phyloP scores from a whole-genome alignment of 2,888 invertebrate species.

The Arge pagana region DNA sequence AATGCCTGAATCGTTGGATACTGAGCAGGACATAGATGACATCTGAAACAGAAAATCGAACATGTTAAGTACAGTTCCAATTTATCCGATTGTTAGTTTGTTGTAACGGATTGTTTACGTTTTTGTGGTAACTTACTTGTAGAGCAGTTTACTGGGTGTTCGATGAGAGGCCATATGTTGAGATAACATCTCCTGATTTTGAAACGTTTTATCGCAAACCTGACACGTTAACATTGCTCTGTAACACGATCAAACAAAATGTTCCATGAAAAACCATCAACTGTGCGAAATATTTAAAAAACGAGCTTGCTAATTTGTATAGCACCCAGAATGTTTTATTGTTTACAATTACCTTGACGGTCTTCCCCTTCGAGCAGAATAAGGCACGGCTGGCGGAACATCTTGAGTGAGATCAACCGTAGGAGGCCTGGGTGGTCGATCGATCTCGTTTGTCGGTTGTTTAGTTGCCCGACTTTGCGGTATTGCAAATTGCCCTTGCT shows the following conservation, averaged over 20 bases:
- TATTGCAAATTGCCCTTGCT: constrained; percentile 53
- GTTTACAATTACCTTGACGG: constrained; percentile 49
- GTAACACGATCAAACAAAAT: constrained; percentile 21
- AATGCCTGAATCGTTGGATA: constrained; percentile 68
- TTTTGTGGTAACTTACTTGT: constrained; percentile 54
- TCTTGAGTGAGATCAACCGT: constrained; percentile 59
- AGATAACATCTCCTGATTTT: constrained; percentile 58
- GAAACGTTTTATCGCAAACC: constrained; percentile 60
- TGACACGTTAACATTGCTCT: constrained; percentile 51
- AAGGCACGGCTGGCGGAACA: constrained; percentile 46
- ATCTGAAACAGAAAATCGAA: constrained; percentile 56
- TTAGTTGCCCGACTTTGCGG: constrained; percentile 54
- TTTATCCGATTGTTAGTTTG: too few relatives aligned
- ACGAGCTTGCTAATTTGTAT: background rate
- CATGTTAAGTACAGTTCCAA: too few relatives aligned
- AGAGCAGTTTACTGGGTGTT: constrained; percentile 58
- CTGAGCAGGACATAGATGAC: constrained; percentile 74
- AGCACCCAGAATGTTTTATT: background rate
- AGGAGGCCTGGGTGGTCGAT: constrained; percentile 59
- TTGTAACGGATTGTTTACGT: too few relatives aligned
- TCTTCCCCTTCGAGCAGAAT: constrained; percentile 54
- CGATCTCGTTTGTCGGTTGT: constrained; percentile 48
- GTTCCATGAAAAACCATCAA: background rate
- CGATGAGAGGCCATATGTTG: constrained; percentile 60
- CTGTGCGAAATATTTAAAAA: constrained; percentile 1